Evolutionary conservation across 2,888 invertebrate species (phyloP).

Genomic region (Chloroclystis v-ata): DNA sequence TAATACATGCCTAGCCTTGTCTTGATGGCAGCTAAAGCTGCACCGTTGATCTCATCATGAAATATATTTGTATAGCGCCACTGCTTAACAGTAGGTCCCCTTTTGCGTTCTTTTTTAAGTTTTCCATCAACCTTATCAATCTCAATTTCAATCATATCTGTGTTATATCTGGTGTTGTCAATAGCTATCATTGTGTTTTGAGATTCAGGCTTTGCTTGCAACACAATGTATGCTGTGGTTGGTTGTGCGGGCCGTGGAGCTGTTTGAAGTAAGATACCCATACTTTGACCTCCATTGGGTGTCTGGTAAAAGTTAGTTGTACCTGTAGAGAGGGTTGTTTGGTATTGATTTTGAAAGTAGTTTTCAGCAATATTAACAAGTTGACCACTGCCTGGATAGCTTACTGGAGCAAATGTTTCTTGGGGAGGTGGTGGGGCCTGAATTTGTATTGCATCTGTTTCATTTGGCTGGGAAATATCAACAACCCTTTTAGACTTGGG

Average conservation of each 20-base stretch:
- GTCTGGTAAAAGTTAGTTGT: constrained; percentile 69
- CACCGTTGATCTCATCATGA: constrained; percentile 76
- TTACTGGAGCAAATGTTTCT: constrained; percentile 55
- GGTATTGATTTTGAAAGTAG: constrained; percentile 73
- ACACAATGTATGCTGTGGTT: constrained; percentile 63
- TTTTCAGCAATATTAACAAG: constrained; percentile 72
- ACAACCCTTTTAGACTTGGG: constrained; percentile 67
- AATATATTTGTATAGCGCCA: constrained; percentile 78
- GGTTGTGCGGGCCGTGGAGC: constrained; percentile 59
- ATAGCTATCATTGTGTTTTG: constrained; percentile 53
- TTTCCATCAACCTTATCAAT: constrained; percentile 47
- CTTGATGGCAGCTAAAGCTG: constrained; percentile 73
- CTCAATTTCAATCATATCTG: constrained; percentile 38
- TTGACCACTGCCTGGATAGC: constrained; percentile 70
- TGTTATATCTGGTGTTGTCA: constrained; percentile 45
- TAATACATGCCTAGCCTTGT: constrained; percentile 74
- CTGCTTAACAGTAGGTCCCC: constrained; percentile 72
- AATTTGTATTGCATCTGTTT: constrained; percentile 40
- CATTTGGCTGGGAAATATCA: constrained; percentile 42
- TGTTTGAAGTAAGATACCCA: constrained; percentile 67
- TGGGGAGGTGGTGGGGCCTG: constrained; percentile 44
- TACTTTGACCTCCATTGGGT: constrained; percentile 60
- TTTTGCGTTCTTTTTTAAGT: constrained; percentile 64
- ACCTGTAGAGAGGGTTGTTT: constrained; percentile 53
- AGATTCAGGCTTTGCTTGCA: constrained; percentile 64